Conservation (phyloP, 2,797 vertebrate genomes). For the Hapalemur alaotrensis region DNA sequence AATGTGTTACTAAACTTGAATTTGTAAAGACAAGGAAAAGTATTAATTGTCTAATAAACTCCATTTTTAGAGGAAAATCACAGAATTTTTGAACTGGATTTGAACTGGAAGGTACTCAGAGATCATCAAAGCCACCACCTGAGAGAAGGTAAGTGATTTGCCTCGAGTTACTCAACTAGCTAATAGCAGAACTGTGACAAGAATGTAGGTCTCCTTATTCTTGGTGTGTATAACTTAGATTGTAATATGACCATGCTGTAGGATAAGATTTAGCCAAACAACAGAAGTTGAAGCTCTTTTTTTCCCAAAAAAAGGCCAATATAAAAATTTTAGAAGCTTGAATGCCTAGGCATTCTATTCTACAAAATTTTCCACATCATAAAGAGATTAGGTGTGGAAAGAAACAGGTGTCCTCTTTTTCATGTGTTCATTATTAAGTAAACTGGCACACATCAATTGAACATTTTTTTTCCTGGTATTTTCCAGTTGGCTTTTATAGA, state of each 20-base stretch:
- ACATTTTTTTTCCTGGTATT: neutral
- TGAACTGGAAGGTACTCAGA: neutral
- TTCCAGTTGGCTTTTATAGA: conserved; percentile 16
- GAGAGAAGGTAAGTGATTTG: neutral
- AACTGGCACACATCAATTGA: neutral
- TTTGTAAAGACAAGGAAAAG: neutral
- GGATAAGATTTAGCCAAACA: neutral
- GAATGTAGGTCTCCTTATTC: neutral
- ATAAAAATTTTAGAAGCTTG: neutral
- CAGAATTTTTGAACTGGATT: neutral
- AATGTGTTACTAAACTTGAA: neutral
- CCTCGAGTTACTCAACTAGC: neutral
- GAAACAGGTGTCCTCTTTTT: neutral
- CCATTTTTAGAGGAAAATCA: neutral
- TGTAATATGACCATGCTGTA: no score
- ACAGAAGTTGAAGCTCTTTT: neutral
- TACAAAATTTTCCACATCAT: neutral
- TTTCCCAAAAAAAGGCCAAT: neutral
- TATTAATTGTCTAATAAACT: neutral
- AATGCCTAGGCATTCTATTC: neutral
- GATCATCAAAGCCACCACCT: neutral
- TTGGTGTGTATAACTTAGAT: accelerated
- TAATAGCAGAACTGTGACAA: no score
- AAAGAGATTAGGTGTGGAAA: neutral
- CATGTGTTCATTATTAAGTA: conserved; percentile 41